Conservation (phyloP, 2,797 vertebrate genomes). For the Masticophis lateralis region DNA sequence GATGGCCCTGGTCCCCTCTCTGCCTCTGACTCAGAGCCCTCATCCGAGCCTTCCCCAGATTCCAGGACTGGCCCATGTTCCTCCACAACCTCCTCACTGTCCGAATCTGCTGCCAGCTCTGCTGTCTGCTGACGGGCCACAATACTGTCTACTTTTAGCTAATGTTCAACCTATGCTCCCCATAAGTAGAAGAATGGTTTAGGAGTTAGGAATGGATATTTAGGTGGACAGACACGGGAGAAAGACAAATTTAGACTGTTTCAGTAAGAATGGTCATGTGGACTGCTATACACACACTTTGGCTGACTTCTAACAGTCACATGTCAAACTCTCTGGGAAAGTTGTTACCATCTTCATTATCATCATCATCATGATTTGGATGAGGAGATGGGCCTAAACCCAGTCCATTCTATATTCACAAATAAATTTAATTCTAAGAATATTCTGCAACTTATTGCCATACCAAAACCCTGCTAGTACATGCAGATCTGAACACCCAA, state of each 20-base stretch:
- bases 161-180: background rate
- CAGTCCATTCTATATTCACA: background rate
- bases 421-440: background rate
- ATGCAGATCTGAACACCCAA: background rate
- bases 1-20: no score
- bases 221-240: background rate
- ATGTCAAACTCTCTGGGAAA: background rate
- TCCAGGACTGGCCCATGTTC: no score
- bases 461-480: background rate
- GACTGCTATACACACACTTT: background rate
- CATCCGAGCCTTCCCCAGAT: no score
- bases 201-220: background rate
- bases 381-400: background rate
- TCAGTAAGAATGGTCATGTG: background rate
- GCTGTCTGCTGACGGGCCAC: no score
- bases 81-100: no score
- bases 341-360: background rate
- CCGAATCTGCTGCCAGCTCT: no score
- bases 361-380: background rate
- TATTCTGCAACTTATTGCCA: background rate
- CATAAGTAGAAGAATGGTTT: background rate
- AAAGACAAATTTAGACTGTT: background rate
- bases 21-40: no score
- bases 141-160: background rate
- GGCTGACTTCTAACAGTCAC: background rate